Conservation (phyloP, 64 coral and sea anemone species). For the Orbicella faveolata region DNA sequence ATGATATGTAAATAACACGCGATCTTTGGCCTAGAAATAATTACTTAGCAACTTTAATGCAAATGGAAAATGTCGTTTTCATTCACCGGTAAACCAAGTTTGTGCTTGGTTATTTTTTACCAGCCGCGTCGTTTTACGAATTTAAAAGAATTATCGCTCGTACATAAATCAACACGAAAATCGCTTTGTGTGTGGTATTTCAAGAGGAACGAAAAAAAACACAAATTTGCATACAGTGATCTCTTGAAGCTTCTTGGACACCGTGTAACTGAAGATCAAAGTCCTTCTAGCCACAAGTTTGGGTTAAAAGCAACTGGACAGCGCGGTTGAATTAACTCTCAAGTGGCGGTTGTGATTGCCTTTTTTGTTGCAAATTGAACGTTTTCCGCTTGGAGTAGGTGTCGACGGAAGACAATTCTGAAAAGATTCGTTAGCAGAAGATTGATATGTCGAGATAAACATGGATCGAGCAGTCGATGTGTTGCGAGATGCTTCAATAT, state of each 20-base stretch:
- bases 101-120: background rate
- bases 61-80: background rate
- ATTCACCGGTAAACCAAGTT: background rate
- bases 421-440: background rate
- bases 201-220: background rate
- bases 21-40: background rate
- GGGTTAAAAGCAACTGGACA: background rate
- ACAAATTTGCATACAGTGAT: constrained; percentile 21
- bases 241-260: background rate
- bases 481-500: constrained; percentile 7
- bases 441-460: background rate
- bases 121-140: background rate
- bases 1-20: background rate
- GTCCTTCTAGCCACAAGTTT: background rate
- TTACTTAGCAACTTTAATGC: background rate
- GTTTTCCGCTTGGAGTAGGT: background rate
- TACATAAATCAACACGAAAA: background rate
- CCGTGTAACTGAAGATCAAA: background rate
- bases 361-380: background rate
- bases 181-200: background rate
- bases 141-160: background rate
- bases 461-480: constrained; percentile 40
- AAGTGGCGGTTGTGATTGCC: background rate
- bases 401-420: background rate
- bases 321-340: background rate